A percentile compares a stretch with the other conserved stretches of the same genome.
phyloP scores from a whole-genome alignment of 2,797 vertebrate genomes.

The Phyllotis vaccarum region DNA sequence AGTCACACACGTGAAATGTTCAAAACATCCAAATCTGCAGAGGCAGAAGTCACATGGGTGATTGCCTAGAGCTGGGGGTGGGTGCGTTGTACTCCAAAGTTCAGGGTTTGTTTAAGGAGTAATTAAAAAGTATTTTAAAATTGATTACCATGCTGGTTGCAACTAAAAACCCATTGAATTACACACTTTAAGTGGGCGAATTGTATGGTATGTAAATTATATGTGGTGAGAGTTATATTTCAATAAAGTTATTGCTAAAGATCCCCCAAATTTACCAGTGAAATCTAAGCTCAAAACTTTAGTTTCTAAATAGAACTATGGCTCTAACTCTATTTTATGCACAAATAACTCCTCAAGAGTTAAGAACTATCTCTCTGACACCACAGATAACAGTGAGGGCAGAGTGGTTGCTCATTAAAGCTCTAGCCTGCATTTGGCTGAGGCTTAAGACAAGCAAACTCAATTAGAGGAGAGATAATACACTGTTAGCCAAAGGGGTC shows the following conservation, averaged over 20 bases:
- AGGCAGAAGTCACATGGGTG: not conserved
- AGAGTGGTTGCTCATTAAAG: not conserved
- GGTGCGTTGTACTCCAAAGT: not conserved
- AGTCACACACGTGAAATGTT: not conserved
- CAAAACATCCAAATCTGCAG: not conserved
- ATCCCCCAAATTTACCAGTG: constrained; percentile 17
- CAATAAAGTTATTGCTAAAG: not conserved
- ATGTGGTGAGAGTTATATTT: not conserved
- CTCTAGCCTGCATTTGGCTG: not conserved
- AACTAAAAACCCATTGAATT: not conserved
- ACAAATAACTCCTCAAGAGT: not conserved
- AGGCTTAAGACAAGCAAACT: not conserved
- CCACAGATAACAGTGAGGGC: not conserved
- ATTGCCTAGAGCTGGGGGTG: not conserved
- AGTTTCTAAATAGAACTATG: not conserved
- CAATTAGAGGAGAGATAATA: not conserved
- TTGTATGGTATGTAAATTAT: constrained; percentile 14
- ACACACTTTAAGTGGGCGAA: not conserved
- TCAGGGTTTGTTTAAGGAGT: not conserved
- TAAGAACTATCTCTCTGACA: not conserved
- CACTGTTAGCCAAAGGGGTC: not conserved
- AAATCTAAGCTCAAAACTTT: constrained; percentile 22
- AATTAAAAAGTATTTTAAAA: constrained; percentile 24
- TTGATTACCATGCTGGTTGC: not conserved
- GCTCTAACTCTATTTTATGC: not conserved